Evolutionary conservation across 2,888 invertebrate genomes (phyloP), one percentile per base, ranked within the genome.

Genomic region (Augiades crinisus): DNA sequence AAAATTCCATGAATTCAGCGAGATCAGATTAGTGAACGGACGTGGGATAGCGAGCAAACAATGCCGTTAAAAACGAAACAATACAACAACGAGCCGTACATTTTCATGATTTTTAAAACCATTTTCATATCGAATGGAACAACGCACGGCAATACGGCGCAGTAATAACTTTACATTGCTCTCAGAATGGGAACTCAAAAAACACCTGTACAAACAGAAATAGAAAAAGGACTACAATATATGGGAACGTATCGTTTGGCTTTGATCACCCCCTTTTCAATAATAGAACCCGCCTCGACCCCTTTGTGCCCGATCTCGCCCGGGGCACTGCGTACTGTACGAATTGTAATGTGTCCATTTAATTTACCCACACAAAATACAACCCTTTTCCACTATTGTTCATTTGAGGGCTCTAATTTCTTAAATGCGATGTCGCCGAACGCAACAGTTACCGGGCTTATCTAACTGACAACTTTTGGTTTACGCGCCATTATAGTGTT

Each of bases 201-300:
- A 74, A 77, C 72, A 81, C 75, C 75, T 81, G 76, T 67, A 72
- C 69, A 80, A 77, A 81, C 72, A 77, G 70, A 70, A 74, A 77
- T 68, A 72, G 70, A 68, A 78, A 75, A 74, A 68, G 71, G 72
- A 75, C 65, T 72, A 78, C 77, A 76, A 75, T 78, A 74, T 76
- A 76, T 72, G 72, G 76, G 75, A 78, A 78, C 82, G 71, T 82
- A 78, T 78, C 78, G 77, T 70, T 72, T 71, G 73, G 76, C 85
- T 86, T 86, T 86, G 86, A 87, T 84, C 88, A 79, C 76, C 79
- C 84, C 82, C 78, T 83, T 83, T 83, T 82, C 85, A 82, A 86
- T 85, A 86, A 83, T 83, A 78, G 75, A 78, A 72, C 63, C 60
- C 70, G 72, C 65, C 72, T 63, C 67, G 56, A 59, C 56, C 75